These are phyloP conservation scores for Catharus ustulatus DNA, from an alignment of 2,797 vertebrate genomes.

Conservation along the genomic window DNA sequence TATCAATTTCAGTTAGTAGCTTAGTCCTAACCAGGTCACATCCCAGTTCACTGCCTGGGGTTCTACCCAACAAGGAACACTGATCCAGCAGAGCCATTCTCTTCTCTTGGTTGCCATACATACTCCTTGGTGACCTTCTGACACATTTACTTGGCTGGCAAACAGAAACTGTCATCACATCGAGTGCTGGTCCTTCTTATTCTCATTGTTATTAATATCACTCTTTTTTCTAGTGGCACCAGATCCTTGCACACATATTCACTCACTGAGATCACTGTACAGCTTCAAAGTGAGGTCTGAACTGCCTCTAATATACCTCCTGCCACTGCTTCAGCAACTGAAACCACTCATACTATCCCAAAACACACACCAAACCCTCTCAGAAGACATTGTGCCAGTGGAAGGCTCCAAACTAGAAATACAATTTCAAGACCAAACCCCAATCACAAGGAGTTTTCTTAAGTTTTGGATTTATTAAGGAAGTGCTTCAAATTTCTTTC, in stretches of 20 bases:
- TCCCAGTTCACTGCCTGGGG: not conserved
- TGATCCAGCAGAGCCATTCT: constrained; percentile 20
- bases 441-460: not conserved
- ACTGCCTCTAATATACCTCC: not conserved
- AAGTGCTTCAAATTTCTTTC: not conserved
- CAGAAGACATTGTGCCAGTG: not conserved
- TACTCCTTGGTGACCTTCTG: constrained; percentile 17
- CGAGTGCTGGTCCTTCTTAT: constrained; percentile 23
- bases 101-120: constrained; percentile 13
- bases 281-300: not conserved
- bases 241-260: not conserved
- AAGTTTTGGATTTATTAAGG: not conserved
- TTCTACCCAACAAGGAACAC: not conserved
- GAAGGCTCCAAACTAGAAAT: not conserved
- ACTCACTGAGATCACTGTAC: accelerated
- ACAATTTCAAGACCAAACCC: not conserved
- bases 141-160: constrained; percentile 16
- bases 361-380: not conserved
- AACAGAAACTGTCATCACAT: constrained; percentile 38
- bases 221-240: not conserved
- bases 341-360: not conserved
- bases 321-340: not conserved
- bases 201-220: not conserved
- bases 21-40: constrained; percentile 12
- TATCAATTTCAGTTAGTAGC: not conserved